A percentile compares a stretch with the other conserved stretches of the same genome.
Evolutionary conservation across 2,888 invertebrate genomes (phyloP).

Genomic region (Melanchra persicariae): DNA sequence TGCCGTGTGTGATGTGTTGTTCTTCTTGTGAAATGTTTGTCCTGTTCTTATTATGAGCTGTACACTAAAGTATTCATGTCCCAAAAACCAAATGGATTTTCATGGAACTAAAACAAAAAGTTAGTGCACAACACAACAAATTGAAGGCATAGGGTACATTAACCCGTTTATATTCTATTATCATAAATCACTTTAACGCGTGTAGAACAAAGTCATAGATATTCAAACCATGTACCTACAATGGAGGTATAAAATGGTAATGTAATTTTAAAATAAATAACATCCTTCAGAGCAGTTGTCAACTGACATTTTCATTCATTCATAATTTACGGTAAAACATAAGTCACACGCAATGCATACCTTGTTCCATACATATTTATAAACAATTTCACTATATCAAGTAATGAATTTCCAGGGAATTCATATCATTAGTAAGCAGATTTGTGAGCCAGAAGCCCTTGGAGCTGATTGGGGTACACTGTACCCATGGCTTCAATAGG

Average conservation of each 20-base stretch:
- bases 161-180: no score
- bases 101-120: no score
- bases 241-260: neutral
- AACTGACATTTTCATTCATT: neutral
- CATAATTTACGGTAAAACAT: no score
- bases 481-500: slow-evolving; percentile 99
- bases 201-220: no score
- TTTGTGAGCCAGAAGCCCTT: slow-evolving; percentile 95
- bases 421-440: slow-evolving; percentile 94
- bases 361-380: neutral
- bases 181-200: no score
- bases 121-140: no score
- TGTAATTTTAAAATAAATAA: neutral
- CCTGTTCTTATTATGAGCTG: no score
- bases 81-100: no score
- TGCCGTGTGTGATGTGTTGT: no score
- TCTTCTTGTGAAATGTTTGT: no score
- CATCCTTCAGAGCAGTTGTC: neutral
- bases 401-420: slow-evolving; percentile 86
- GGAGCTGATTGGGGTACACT: slow-evolving; percentile 96
- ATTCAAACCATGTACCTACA: neutral
- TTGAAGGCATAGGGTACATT: no score
- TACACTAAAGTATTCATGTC: no score
- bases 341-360: neutral
- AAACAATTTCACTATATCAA: neutral